Conservation (phyloP, 53 echinoderm and acorn worm genomes). For the Apostichopus leukothele region DNA sequence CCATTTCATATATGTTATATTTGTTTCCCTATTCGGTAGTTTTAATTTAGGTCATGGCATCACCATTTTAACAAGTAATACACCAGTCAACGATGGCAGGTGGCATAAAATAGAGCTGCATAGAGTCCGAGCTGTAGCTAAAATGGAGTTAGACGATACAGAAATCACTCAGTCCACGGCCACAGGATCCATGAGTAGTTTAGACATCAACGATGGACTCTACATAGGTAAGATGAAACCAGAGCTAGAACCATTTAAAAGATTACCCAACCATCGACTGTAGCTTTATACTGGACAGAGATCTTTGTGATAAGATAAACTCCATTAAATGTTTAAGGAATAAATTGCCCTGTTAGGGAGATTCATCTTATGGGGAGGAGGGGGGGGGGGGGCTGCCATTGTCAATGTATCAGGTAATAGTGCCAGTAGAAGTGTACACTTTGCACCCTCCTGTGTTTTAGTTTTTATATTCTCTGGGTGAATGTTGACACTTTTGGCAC, state of each 20-base stretch:
- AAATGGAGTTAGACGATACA: constrained; percentile 64
- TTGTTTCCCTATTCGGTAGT: constrained; percentile 24
- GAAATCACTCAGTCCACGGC: constrained; percentile 58
- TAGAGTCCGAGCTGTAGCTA: constrained; percentile 57
- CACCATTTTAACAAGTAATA: constrained; percentile 58
- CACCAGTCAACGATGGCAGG: constrained; percentile 77
- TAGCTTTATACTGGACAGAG: background rate
- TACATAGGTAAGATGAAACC: constrained; percentile 67
- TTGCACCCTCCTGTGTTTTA: too few relatives aligned
- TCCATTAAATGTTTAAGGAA: too few relatives aligned
- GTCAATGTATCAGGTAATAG: too few relatives aligned
- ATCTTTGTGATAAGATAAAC: too few relatives aligned
- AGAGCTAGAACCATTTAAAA: too few relatives aligned
- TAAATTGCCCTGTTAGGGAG: too few relatives aligned
- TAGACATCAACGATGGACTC: constrained; percentile 89
- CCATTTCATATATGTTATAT: too few relatives aligned
- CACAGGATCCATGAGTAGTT: constrained; percentile 63
- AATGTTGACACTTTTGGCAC: too few relatives aligned
- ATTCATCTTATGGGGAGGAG: too few relatives aligned
- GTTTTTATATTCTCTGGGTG: too few relatives aligned
- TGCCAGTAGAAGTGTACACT: too few relatives aligned
- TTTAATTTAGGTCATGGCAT: constrained; percentile 88
- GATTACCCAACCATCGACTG: background rate
- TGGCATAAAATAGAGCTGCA: constrained; percentile 79
- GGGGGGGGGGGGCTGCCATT: too few relatives aligned